Evolutionary conservation across 2,888 invertebrate species (phyloP).

Genomic region (Heliconius cydno): DNA sequence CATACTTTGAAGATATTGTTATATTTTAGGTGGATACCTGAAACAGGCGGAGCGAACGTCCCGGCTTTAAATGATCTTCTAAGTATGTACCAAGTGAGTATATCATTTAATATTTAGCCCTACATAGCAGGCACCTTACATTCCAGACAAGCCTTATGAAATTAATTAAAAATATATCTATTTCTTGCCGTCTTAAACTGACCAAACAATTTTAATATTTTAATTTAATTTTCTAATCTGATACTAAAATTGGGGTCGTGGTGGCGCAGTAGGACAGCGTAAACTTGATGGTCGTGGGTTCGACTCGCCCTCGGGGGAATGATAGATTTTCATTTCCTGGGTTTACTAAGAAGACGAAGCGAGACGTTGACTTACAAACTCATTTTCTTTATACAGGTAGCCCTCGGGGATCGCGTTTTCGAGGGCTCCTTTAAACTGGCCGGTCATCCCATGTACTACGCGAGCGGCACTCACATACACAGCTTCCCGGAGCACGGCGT

Average conservation of each 20-base stretch:
- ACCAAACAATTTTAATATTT: too few relatives aligned
- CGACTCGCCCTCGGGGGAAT: too few relatives aligned
- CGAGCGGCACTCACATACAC: slow-evolving; percentile 94
- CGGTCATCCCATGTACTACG: slow-evolving; percentile 95
- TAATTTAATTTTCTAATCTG: too few relatives aligned
- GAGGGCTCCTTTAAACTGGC: slow-evolving; percentile 94
- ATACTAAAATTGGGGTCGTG: too few relatives aligned
- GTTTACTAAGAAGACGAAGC: neutral
- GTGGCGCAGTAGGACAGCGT: too few relatives aligned
- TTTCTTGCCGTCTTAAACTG: too few relatives aligned
- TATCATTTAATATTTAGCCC: neutral
- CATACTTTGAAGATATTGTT: neutral
- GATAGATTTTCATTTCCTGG: neutral
- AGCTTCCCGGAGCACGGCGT: slow-evolving; percentile 92
- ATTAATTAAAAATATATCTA: neutral
- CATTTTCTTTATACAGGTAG: slow-evolving; percentile 80
- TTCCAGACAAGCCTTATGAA: neutral
- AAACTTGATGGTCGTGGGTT: too few relatives aligned
- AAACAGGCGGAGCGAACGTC: slow-evolving; percentile 94
- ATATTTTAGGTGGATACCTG: slow-evolving; percentile 92
- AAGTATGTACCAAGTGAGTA: slow-evolving; percentile 88
- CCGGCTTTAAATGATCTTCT: slow-evolving; percentile 97
- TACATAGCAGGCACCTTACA: neutral
- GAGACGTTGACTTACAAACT: neutral
- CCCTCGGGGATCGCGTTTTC: slow-evolving; percentile 92